Evolutionary conservation across 2,797 vertebrate species (phyloP).

Genomic region (Florisuga fusca): DNA sequence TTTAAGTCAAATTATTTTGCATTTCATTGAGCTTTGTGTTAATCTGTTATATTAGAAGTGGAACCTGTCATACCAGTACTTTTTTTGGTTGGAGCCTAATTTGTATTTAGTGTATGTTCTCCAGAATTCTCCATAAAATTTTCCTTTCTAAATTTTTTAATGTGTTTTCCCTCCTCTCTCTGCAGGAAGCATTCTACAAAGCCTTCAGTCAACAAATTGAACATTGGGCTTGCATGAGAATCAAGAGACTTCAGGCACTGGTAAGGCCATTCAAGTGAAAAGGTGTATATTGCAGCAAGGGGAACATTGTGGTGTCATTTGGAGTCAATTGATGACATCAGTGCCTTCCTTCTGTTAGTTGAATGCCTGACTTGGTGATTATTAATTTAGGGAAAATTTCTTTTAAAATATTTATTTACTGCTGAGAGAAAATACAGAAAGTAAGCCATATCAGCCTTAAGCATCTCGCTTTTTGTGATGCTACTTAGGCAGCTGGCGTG

Average conservation of each 20-base stretch:
- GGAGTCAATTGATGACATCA: not conserved
- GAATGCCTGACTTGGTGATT: not conserved
- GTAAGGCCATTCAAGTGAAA: not conserved
- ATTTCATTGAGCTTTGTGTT: not conserved
- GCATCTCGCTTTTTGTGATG: not conserved
- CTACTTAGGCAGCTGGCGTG: not conserved
- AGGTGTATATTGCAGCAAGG: rapidly evolving
- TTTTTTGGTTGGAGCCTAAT: not conserved
- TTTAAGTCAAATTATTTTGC: not conserved
- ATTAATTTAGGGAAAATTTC: not conserved
- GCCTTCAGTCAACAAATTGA: not conserved
- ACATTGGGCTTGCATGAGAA: not conserved
- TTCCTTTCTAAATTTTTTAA: not conserved
- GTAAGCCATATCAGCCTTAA: not conserved
- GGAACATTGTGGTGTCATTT: not conserved
- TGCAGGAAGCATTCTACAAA: not conserved
- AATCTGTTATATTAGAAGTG: not conserved
- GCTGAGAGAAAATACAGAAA: not conserved
- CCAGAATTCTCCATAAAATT: not conserved
- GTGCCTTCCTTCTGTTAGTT: not conserved
- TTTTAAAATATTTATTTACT: not conserved
- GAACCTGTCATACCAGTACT: not conserved
- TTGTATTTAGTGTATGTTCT: not conserved
- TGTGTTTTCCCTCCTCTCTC: not conserved
- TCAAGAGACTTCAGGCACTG: not conserved